A percentile compares a stretch with the other conserved stretches of the same genome.
These are phyloP conservation scores for Hydropsyche tenuis DNA, from an alignment of 1,140 invertebrate genomes.

Conservation along the genomic window DNA sequence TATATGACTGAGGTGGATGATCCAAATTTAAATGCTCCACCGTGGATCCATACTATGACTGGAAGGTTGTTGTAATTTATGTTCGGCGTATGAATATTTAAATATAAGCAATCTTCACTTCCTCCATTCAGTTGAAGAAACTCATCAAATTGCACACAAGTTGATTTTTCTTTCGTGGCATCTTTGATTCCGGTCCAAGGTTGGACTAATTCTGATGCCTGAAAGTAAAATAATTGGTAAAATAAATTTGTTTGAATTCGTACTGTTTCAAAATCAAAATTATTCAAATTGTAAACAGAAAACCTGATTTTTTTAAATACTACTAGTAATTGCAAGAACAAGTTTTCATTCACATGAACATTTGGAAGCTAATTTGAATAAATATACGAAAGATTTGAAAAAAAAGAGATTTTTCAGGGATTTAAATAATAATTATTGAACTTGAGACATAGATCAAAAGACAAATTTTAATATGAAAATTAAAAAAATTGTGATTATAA, in stretches of 20 bases:
- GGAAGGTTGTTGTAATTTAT: conserved; percentile 55
- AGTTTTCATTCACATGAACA: no score
- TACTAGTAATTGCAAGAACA: no score
- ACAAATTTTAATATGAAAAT: no score
- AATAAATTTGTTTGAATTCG: background rate
- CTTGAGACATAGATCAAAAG: no score
- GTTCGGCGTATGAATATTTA: conserved; percentile 55
- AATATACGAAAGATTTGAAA: no score
- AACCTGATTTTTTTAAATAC: no score
- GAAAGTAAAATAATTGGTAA: background rate
- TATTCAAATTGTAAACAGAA: no score
- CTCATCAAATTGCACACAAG: conserved; percentile 40
- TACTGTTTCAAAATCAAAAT: background rate
- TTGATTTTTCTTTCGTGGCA: conserved; percentile 54
- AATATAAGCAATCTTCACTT: conserved; percentile 54
- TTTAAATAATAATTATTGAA: no score
- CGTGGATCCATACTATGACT: conserved; percentile 73
- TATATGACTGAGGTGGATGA: conserved; percentile 62
- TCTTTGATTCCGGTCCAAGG: conserved; percentile 58
- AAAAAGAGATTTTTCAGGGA: no score
- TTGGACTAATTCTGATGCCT: conserved; percentile 60
- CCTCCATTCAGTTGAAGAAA: conserved; percentile 47
- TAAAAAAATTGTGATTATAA: no score
- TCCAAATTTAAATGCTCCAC: conserved; percentile 67
- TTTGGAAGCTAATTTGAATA: no score